These are phyloP conservation scores for Cnemophilus loriae DNA, from an alignment of 2,113 vertebrate species.

Conservation along the genomic window DNA sequence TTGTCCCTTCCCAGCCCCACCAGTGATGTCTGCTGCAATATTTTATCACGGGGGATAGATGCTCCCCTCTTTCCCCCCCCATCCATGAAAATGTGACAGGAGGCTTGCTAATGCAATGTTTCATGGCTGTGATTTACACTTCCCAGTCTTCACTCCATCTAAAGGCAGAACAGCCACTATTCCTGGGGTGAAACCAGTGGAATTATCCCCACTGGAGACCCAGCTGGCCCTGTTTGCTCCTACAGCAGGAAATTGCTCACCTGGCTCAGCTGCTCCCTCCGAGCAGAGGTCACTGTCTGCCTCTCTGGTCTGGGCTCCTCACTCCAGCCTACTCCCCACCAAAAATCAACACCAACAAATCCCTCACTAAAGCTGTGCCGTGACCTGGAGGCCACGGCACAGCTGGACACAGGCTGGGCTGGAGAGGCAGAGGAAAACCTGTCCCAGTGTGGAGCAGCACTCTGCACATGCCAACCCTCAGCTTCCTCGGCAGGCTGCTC, in stretches of 20 bases:
- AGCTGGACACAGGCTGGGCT: neutral
- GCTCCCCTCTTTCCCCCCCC: neutral
- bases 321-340: neutral
- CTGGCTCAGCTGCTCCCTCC: neutral
- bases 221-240: neutral
- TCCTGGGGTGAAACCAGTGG: neutral
- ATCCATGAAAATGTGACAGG: neutral
- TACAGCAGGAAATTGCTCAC: neutral
- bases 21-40: neutral
- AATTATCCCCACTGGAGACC: neutral
- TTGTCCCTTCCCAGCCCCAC: conserved; percentile 16
- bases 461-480: neutral
- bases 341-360: neutral
- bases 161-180: neutral
- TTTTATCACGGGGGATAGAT: neutral
- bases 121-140: neutral
- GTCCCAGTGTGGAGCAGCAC: neutral
- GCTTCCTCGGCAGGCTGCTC: neutral
- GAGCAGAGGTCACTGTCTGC: neutral
- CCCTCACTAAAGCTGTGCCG: neutral
- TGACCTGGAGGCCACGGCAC: neutral
- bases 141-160: neutral
- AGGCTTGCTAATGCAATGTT: neutral
- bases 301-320: neutral
- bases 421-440: neutral